Percentiles rank a stretch among this genome's conserved stretches.
phyloP scores from a whole-genome alignment of 2,797 vertebrate genomes.

The Callimico goeldii region DNA sequence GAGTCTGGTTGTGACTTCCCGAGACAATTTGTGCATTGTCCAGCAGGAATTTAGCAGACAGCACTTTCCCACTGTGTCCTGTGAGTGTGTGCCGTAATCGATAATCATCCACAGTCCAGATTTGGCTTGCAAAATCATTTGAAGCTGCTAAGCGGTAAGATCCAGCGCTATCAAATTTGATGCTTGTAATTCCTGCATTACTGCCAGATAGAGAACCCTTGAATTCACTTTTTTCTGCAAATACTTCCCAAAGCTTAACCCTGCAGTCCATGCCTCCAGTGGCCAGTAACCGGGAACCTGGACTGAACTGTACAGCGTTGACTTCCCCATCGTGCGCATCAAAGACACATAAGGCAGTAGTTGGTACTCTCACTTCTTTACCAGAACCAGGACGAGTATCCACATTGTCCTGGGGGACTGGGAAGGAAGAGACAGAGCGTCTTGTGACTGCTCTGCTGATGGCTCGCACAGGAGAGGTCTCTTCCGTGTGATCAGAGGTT shows the following conservation, averaged over 20 bases:
- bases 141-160: too few relatives aligned
- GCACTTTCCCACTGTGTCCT: slow-evolving; percentile 97
- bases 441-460: slow-evolving; percentile 89
- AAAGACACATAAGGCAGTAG: slow-evolving; percentile 91
- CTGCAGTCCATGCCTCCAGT: slow-evolving; percentile 97
- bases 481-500: slow-evolving; percentile 89
- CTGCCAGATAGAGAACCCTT: slow-evolving; percentile 96
- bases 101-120: too few relatives aligned
- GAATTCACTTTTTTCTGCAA: slow-evolving; percentile 94
- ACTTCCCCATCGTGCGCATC: slow-evolving; percentile 98
- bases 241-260: slow-evolving; percentile 97
- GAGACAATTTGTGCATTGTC: slow-evolving; percentile 97
- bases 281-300: slow-evolving; percentile 93
- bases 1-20: slow-evolving; percentile 96
- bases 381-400: slow-evolving; percentile 87
- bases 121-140: too few relatives aligned
- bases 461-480: slow-evolving; percentile 87
- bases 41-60: slow-evolving; percentile 96
- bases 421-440: slow-evolving; percentile 89
- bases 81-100: slow-evolving; percentile 92
- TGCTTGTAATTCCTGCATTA: slow-evolving; percentile 98
- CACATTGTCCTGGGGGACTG: slow-evolving; percentile 87
- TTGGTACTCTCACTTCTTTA: slow-evolving; percentile 93
- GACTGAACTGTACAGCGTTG: slow-evolving; percentile 95
- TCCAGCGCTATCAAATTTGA: slow-evolving; percentile 95